A percentile compares a stretch with the other conserved stretches of the same genome.
These are phyloP conservation scores for Leucophenga varia DNA, from an alignment of 1,140 invertebrate species.

Conservation along the genomic window DNA sequence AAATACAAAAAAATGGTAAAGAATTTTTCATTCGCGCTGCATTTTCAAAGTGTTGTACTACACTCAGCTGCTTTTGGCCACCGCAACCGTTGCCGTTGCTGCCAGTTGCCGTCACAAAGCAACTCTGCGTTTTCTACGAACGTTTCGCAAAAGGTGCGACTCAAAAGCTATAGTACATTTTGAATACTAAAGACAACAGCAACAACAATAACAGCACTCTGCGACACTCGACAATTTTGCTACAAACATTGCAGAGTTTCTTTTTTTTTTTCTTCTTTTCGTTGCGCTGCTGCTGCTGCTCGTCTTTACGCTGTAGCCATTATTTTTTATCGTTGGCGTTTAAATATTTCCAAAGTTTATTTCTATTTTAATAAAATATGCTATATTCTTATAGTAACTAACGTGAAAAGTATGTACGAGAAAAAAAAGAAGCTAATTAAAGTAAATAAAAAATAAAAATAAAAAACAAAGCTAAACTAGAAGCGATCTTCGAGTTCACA, in stretches of 20 bases:
- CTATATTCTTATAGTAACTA: too few relatives aligned
- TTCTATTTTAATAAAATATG: too few relatives aligned
- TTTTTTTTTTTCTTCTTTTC: conserved; percentile 23
- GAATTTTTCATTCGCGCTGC: neutral
- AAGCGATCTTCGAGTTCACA: too few relatives aligned
- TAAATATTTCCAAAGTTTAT: conserved; percentile 8
- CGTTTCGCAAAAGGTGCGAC: conserved; percentile 32
- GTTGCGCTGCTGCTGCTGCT: conserved; percentile 1
- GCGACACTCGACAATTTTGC: conserved; percentile 24
- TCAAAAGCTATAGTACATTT: too few relatives aligned
- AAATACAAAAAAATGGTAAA: neutral
- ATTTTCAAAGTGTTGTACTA: too few relatives aligned
- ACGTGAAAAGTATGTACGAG: conserved; percentile 5
- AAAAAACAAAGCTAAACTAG: too few relatives aligned
- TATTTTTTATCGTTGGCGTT: conserved; percentile 1
- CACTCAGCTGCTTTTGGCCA: conserved; percentile 41
- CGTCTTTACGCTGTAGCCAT: conserved; percentile 4
- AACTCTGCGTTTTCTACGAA: conserved; percentile 30
- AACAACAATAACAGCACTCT: conserved; percentile 6
- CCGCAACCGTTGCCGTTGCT: conserved; percentile 3
- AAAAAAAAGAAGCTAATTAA: too few relatives aligned
- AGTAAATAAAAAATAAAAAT: conserved; percentile 5
- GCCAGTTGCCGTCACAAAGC: conserved; percentile 16
- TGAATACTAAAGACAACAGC: too few relatives aligned
- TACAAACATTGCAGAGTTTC: conserved; percentile 30